Evolutionary conservation across 1,140 invertebrate genomes (phyloP), one percentile per base, ranked within the genome.

Genomic region (Pachypeltis micranthus): DNA sequence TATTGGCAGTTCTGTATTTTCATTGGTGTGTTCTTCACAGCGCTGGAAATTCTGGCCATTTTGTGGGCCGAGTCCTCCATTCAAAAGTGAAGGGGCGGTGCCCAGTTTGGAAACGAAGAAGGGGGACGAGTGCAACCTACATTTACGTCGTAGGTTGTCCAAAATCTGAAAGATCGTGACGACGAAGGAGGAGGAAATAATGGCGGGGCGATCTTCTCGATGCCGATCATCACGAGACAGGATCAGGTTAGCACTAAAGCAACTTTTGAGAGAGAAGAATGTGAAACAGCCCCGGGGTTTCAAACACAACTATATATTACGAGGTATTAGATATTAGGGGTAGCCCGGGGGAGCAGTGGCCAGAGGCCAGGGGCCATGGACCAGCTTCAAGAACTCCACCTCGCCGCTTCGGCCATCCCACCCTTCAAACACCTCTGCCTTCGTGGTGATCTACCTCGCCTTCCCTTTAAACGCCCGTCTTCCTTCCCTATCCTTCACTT

Each of bases 261-360:
- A 51, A 51, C 12, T 10, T 51, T 51, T 10, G 23, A 21, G 21
- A 51, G 23, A 51, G 47, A 51, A 51, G 21, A 51, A 51, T 51
- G 47, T 51, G 7, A 51, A 10, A 16, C 47, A 16, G 7, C 47
- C 47, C 19, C 21, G 4, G 47, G 47, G 47, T 7, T 10, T 7
- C 10, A 21, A 21, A 21, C 47, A 51, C 21, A 51, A 51, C 10
- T 51, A 51, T 51, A 51, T 51, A 51, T 51, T 51, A 51, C 47
- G 47, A 21, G 23, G 47, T 16, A 51, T 51, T 51, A 51, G 47
- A 51, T 51, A 51, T 51, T 51, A 51, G 47, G 47, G 47, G 47
- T 51, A 51, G 47, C 47, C 47, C 47, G 19, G 23, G 47, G 47
- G 47, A 21, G 4, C 4, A 4, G 12, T 51, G 47, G 47, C 10